Base-by-base conservation (phyloP, 2,113 vertebrate species). In the Seriola rivoliana region DNA sequence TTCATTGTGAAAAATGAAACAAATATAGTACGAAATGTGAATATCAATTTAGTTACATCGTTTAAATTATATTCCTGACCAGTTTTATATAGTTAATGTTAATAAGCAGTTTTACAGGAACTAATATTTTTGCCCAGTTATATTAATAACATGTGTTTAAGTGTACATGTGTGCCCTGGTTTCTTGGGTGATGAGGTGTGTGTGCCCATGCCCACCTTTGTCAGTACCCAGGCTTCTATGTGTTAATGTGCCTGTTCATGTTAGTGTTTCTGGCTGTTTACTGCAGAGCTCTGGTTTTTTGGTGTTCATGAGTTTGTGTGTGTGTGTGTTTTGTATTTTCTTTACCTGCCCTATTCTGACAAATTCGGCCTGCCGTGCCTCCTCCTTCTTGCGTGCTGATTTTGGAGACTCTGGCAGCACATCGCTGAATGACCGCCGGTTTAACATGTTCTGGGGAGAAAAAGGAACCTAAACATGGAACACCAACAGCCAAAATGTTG, bases 311-410 rank as follows among this genome's bases (percentile, higher is more conserved):
- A 54, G 71, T 50, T 32, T 81, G 5, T 36, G 7, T 64, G 34
- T 67, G 44, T 68, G 4, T 34, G 46, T 36, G 36, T 34, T 57
- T 38, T 42, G 46, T 23, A 8, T 4, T 68, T 57, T 54, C 8
- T 78, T 84, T 89, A 99, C 98, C 97, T 99, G 98, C 36, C 98
- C 98, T 82, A 99, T 96, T 54, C 98, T 94, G 69, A 99, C 97
- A 85, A 99, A 99, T 80, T 99, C 98, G 0, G 98, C 98, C 91
- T 99, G 98, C n/a, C 98, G 96, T 16, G 98, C 98, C 89, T 99
- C 98, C 80, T 99, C 98, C 82, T 97, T 99, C 88, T 99, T 99
- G 75, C 98, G 95, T 0, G 98, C 97, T 0, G 98, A 99, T 92
- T 98, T 99, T 42, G 98, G 98, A 0, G 98, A 99, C 85, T 99